Evolutionary conservation across 2,888 invertebrate genomes (phyloP), one percentile per base, ranked within the genome.

Genomic region (Drosophila siamana): DNA sequence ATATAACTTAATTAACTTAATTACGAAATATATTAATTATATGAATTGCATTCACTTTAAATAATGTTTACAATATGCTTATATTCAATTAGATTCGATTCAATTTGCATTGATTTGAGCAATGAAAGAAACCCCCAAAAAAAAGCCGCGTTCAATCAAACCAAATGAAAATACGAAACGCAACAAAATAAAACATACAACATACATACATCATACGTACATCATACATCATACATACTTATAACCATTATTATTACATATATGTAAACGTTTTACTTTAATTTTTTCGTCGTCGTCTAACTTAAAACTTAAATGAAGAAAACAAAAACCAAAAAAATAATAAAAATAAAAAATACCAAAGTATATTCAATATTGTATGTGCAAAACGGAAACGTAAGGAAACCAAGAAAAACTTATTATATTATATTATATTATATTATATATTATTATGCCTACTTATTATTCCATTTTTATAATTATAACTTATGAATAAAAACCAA

Each of bases 391-490:
- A 69, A 63, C 55, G 60, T 60, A 69, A 65, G 36, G 55, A 74
- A 71, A 67, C 62, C 74, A 82, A 82, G 69, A 78, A 79, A 81
- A 80, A 78, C 73, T 75, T 65, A 75, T 75, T 75, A 77, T 60
- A 81, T 80, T 88, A 68, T 82, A 82, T 83, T 83, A 69, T 82
- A 82, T 87, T 86, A 73, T 62, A 86, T 83, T 83, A 83, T 70
- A 82, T 86, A 82, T 86, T 83, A 83, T 83, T 83, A 83, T 80
- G 86, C 83, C 83, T 83, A 83, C 74, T 83, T 83, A 83, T 86
- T 86, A 86, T 86, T 86, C 87, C 83, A 86, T 88, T 88, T 82
- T 83, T 86, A 87, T 86, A 85, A 83, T 88, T 88, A 88, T 71
- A 84, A 84, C 86, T 87, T 84, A 84, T 63, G 50, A 74, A 78